Percentiles rank a stretch among this genome's conserved stretches.
phyloP scores from a whole-genome alignment of 2,888 invertebrate species.

The Tetramorium bicarinatum region DNA sequence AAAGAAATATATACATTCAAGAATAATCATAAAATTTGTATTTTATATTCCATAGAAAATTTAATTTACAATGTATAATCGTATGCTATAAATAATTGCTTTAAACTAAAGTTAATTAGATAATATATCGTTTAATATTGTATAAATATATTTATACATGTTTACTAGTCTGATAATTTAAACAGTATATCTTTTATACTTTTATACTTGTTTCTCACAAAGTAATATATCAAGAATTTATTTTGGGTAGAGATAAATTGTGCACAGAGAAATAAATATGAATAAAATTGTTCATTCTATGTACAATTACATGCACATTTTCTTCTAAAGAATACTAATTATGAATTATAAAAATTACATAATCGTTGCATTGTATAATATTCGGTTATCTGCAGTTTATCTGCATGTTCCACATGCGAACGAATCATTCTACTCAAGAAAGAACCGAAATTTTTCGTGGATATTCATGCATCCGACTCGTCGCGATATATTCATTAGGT shows the following conservation, averaged over 20 bases:
- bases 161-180: not conserved
- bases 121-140: not conserved
- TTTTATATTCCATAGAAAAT: not conserved
- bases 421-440: not conserved
- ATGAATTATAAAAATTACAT: slow-evolving; percentile 36
- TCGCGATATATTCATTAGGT: slow-evolving; percentile 60
- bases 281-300: slow-evolving; percentile 11
- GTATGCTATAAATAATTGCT: not conserved
- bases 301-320: not conserved
- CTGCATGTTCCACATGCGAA: not conserved
- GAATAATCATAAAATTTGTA: not conserved
- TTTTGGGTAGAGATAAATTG: slow-evolving; percentile 5
- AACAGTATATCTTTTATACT: not conserved
- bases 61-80: not conserved
- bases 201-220: not conserved
- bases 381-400: not conserved
- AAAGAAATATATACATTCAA: not conserved
- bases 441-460: slow-evolving; percentile 44
- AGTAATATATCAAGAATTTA: not conserved
- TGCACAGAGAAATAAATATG: not conserved
- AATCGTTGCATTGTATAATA: slow-evolving; percentile 15
- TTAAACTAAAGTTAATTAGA: not conserved
- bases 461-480: not conserved
- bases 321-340: not conserved
- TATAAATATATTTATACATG: not conserved